phyloP scores from a whole-genome alignment of 2,113 vertebrate genomes.

The Megaleporinus macrocephalus region DNA sequence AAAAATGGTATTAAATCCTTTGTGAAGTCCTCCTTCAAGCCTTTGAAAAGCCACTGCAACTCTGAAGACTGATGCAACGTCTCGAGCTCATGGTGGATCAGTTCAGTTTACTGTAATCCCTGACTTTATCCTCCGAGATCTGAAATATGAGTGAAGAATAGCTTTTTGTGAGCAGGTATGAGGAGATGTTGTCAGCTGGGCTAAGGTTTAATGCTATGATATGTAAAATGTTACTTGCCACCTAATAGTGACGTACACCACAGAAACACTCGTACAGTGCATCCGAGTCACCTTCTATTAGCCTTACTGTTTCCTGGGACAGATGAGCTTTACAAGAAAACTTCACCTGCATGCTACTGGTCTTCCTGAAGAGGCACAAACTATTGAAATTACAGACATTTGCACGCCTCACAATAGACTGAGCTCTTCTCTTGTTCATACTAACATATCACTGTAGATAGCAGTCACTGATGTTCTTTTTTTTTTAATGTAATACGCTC shows the following conservation, averaged over 20 bases:
- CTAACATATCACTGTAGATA: too few species aligned
- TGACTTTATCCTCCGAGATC: slow-evolving; percentile 32
- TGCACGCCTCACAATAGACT: too few species aligned
- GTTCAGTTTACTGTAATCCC: slow-evolving; percentile 35
- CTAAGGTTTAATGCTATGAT: slow-evolving; percentile 36
- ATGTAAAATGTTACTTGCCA: slow-evolving; percentile 42
- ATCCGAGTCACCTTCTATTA: not conserved
- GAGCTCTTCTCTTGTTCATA: too few species aligned
- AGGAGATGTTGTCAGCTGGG: slow-evolving; percentile 5
- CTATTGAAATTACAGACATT: too few species aligned
- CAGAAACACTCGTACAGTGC: slow-evolving; percentile 22
- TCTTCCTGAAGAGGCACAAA: too few species aligned
- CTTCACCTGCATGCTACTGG: too few species aligned
- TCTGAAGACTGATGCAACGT: slow-evolving; percentile 25
- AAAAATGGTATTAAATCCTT: slow-evolving; percentile 7
- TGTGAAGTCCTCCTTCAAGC: not conserved
- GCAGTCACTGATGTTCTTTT: too few species aligned
- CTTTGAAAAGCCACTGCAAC: slow-evolving; percentile 27
- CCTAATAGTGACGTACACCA: slow-evolving; percentile 27
- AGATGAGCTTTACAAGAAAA: not conserved
- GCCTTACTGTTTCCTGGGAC: not conserved
- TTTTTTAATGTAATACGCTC: too few species aligned
- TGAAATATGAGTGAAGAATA: slow-evolving; percentile 35
- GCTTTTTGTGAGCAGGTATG: slow-evolving; percentile 11
- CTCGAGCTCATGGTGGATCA: slow-evolving; percentile 26